Percentiles rank a stretch among this genome's conserved stretches.
Evolutionary conservation across 2,113 vertebrate species (phyloP).

Genomic region (Dicerorhinus sumatrensis): DNA sequence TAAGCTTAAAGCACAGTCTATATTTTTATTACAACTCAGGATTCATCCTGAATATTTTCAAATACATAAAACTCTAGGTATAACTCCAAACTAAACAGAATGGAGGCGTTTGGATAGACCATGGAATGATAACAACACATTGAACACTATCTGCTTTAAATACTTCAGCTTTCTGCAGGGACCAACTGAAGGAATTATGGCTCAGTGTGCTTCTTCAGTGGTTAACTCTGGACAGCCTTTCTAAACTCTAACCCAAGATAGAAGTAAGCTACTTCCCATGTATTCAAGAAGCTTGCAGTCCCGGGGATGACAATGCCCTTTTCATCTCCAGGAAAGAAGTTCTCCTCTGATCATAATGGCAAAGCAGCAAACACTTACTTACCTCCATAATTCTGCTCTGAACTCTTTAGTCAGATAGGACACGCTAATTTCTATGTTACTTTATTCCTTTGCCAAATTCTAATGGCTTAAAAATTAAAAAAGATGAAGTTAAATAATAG

Average conservation of each 20-base stretch:
- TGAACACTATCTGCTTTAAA: background rate
- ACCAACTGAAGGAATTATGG: background rate
- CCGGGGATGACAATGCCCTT: background rate
- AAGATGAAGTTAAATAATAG: background rate
- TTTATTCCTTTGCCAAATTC: constrained; percentile 44
- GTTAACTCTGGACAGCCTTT: constrained; percentile 30
- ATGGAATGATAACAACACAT: background rate
- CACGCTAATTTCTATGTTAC: background rate
- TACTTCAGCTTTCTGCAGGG: background rate
- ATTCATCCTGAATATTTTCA: background rate
- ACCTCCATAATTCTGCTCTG: background rate
- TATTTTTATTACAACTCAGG: background rate
- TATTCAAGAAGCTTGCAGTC: background rate
- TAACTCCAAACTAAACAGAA: background rate
- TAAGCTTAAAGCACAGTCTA: background rate
- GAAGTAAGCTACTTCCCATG: background rate
- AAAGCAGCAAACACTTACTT: background rate
- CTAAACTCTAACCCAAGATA: background rate
- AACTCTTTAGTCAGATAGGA: background rate
- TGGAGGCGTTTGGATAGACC: background rate
- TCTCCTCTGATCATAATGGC: background rate
- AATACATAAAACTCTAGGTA: background rate
- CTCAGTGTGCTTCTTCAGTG: background rate
- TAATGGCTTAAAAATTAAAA: constrained; percentile 25
- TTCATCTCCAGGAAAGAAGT: background rate